A percentile compares a stretch with the other conserved stretches of the same genome.
Conservation (phyloP, 1,140 invertebrate species). For the Drosophila tani region DNA sequence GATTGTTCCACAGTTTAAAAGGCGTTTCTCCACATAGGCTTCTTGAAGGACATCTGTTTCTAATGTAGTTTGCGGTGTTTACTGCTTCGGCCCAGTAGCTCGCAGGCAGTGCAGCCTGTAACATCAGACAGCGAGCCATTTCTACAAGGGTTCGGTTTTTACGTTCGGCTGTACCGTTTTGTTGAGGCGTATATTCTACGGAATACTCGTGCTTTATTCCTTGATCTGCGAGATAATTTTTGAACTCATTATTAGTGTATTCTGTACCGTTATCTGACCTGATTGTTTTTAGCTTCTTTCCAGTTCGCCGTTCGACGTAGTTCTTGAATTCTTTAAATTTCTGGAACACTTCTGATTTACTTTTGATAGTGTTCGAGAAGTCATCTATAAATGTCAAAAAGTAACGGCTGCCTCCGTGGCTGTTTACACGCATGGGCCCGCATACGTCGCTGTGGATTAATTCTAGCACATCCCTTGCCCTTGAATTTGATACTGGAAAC, state of each 20-base stretch:
- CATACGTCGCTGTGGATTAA: too few relatives aligned
- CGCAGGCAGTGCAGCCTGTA: constrained; percentile 28
- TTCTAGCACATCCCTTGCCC: too few relatives aligned
- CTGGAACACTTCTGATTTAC: too few relatives aligned
- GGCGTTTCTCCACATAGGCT: constrained; percentile 40
- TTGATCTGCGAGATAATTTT: not conserved
- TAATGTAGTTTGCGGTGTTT: constrained; percentile 40
- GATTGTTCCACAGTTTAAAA: not conserved
- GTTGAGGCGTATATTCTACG: constrained; percentile 17
- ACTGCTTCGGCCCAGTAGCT: constrained; percentile 45
- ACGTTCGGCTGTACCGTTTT: constrained; percentile 17
- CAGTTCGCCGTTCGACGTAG: constrained; percentile 8
- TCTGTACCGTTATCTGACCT: not conserved
- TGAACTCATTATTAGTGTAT: constrained; percentile 8
- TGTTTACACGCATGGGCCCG: too few relatives aligned
- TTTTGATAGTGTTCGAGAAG: too few relatives aligned
- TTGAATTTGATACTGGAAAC: too few relatives aligned
- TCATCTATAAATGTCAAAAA: too few relatives aligned
- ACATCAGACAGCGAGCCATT: constrained; percentile 51
- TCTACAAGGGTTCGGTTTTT: constrained; percentile 16
- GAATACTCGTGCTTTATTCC: constrained; percentile 9
- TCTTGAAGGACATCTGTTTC: constrained; percentile 68
- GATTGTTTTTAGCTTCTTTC: constrained; percentile 13
- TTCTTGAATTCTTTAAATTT: constrained; percentile 1
- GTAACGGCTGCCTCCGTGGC: too few relatives aligned